These are phyloP conservation scores for Leuciscus idus DNA, from an alignment of 2,113 vertebrate species.

Conservation along the genomic window DNA sequence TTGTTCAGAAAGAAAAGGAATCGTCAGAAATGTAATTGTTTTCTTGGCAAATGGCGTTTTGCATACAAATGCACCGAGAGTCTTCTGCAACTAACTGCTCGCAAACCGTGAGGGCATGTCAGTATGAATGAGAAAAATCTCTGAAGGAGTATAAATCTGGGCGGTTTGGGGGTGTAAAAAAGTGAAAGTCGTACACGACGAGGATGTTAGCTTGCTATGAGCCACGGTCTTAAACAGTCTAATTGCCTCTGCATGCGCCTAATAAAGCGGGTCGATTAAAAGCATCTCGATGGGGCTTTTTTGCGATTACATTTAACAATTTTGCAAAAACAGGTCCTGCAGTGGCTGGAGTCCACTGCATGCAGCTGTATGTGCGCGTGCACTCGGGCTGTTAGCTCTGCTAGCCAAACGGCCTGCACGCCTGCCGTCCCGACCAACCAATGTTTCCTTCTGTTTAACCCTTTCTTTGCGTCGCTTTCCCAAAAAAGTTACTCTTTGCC, in stretches of 20 bases:
- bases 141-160: conserved; percentile 57
- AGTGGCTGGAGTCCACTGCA: conserved; percentile 52
- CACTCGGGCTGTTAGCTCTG: conserved; percentile 61
- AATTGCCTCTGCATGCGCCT: background rate
- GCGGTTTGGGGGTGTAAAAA: conserved; percentile 63
- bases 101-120: conserved; percentile 36
- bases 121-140: background rate
- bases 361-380: conserved; percentile 66
- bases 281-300: background rate
- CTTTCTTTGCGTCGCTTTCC: conserved; percentile 57
- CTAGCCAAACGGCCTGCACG: conserved; percentile 68
- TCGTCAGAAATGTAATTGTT: conserved; percentile 35
- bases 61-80: background rate
- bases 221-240: background rate
- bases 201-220: conserved; percentile 29
- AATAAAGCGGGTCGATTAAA: background rate
- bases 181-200: conserved; percentile 65
- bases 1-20: conserved; percentile 59
- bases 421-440: conserved; percentile 56
- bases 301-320: background rate
- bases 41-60: conserved; percentile 28
- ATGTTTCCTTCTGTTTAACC: conserved; percentile 70
- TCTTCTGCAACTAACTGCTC: background rate
- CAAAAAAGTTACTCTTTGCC: conserved; percentile 45
- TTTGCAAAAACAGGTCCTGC: conserved; percentile 27